A percentile compares a stretch with the other conserved stretches of the same genome.
Conservation (phyloP, 2,888 invertebrate species). For the Alsophila aescularia region DNA sequence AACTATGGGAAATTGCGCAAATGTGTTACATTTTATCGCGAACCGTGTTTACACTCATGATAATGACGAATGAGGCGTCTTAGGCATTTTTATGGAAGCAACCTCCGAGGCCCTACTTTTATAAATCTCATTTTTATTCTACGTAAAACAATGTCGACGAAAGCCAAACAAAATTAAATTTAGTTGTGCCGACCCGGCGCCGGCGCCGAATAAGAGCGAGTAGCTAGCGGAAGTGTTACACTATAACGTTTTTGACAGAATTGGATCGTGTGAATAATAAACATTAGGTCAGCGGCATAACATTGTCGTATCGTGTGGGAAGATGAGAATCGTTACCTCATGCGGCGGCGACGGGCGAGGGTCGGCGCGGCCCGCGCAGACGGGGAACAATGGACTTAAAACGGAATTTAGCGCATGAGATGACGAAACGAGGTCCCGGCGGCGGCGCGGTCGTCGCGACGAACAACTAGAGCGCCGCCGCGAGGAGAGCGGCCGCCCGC, state of each 20-base stretch:
- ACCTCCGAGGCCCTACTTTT: conserved; percentile 38
- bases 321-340: conserved; percentile 54
- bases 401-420: conserved; percentile 70
- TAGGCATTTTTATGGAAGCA: conserved; percentile 45
- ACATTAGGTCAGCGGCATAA: conserved; percentile 59
- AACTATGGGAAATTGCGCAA: conserved; percentile 80
- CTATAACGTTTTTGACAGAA: conserved; percentile 62
- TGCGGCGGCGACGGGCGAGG: conserved; percentile 41
- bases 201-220: conserved; percentile 49
- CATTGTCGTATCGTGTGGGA: conserved; percentile 55
- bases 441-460: conserved; percentile 51
- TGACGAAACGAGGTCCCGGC: conserved; percentile 67
- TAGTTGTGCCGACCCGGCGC: conserved; percentile 32
- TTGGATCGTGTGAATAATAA: conserved; percentile 73
- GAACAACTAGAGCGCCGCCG: background rate
- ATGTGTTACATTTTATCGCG: conserved; percentile 72
- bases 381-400: conserved; percentile 62
- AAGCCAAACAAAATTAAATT: conserved; percentile 30
- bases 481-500: background rate
- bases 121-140: conserved; percentile 31
- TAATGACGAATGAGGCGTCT: conserved; percentile 60
- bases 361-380: conserved; percentile 42
- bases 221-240: conserved; percentile 55
- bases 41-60: conserved; percentile 66
- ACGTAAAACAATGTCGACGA: conserved; percentile 46